Base-by-base conservation (phyloP, 1,140 invertebrate species). In the Drosophila kikkawai region DNA sequence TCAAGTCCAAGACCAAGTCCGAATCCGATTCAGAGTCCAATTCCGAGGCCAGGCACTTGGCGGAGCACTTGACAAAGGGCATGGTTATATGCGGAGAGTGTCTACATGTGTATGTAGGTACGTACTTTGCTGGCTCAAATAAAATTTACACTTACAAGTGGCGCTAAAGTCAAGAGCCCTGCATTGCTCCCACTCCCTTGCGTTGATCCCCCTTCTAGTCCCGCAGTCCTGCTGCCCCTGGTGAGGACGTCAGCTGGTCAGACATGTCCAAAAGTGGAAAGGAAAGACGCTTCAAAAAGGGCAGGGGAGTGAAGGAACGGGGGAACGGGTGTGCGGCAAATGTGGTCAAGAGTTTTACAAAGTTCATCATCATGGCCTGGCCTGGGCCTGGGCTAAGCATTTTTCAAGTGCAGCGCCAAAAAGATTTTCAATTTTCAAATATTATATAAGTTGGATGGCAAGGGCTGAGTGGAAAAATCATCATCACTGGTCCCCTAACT, bases 111-210 rank as follows among this genome's bases (percentile, higher is more conserved):
- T 75, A 60, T 22, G 53, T 55, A 55, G 34, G 34, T 55, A 39
- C 65, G 47, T 61, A 85, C 78, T 85, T 56, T 63, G 68, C 55
- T 88, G 80, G 80, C 77, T 87, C 77, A 88, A 87, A 87, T 87
- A 87, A 87, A 87, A 87, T 88, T 83, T 87, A 87, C 84, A 87
- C 84, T 87, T 88, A 80, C 84, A 88, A 88, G 84, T 87, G 84
- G 84, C 84, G 84, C 84, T 87, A 88, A 87, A 87, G 84, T 88
- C 84, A 79, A 87, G 84, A 78, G 80, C 66, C 80, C 64, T 82
- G 79, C 71, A 79, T 55, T 71, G 51, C 51, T 56, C 36, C 44
- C 26, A 39, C 22, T 26, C 37, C 71, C 47, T 44, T 11, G 39
- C 26, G 41, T 15, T 26, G 41, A 34, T 19, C 11, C 36, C 19